phyloP scores from a whole-genome alignment of 2,797 vertebrate species.

The Brachymystax lenok region DNA sequence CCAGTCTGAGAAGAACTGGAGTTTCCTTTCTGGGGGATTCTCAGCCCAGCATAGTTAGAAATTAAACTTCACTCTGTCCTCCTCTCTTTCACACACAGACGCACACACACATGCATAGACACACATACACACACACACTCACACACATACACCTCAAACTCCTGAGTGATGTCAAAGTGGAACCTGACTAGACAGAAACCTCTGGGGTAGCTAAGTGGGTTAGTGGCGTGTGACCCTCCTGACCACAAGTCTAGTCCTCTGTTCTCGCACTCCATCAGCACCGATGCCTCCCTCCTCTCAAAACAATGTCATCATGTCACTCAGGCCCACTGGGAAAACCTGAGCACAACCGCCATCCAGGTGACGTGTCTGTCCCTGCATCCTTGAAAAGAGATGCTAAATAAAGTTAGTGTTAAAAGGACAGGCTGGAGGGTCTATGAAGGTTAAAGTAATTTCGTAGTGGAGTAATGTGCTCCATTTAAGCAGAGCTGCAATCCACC shows the following conservation, averaged over 20 bases:
- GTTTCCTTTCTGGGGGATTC: slow-evolving; percentile 75
- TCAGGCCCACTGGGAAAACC: slow-evolving; percentile 35
- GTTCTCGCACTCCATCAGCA: slow-evolving; percentile 23
- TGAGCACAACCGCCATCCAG: slow-evolving; percentile 33
- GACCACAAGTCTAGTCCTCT: slow-evolving; percentile 30
- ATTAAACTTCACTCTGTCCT: slow-evolving; percentile 43
- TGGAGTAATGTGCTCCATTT: slow-evolving; percentile 7
- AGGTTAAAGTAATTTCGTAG: slow-evolving; percentile 4
- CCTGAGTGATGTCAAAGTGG: slow-evolving; percentile 23
- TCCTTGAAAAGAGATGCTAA: background rate
- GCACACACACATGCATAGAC: slow-evolving; percentile 10
- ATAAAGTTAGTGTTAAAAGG: slow-evolving; percentile 33
- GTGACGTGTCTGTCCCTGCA: slow-evolving; percentile 1
- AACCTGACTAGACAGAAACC: slow-evolving; percentile 44
- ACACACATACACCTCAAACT: slow-evolving; percentile 30
- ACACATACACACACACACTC: background rate
- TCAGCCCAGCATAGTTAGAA: slow-evolving; percentile 63
- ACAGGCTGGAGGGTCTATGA: slow-evolving; percentile 31
- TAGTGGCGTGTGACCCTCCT: slow-evolving; percentile 49
- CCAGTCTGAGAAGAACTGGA: slow-evolving; percentile 69
- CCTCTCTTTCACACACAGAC: slow-evolving; percentile 44
- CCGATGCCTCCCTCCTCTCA: slow-evolving; percentile 34
- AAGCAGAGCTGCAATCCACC: background rate
- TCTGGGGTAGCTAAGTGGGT: slow-evolving; percentile 48
- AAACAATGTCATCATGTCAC: slow-evolving; percentile 39